Evolutionary conservation across 1,140 invertebrate genomes (phyloP).

Genomic region (Aphaenogaster rudis): DNA sequence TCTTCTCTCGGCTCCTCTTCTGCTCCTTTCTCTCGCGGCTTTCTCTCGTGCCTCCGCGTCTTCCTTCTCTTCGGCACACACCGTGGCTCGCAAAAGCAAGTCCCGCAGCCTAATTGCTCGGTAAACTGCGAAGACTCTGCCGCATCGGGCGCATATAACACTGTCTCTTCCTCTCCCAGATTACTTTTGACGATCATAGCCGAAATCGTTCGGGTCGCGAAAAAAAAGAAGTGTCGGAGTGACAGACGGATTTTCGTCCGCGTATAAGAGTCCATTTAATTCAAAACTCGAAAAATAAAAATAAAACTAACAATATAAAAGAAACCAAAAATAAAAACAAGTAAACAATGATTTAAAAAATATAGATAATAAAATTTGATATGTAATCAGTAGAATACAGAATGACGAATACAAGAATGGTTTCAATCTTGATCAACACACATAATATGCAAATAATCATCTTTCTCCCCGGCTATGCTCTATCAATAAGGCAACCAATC

Average conservation of each 20-base stretch:
- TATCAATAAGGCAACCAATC: slow-evolving; percentile 33
- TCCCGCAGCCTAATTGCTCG: slow-evolving; percentile 76
- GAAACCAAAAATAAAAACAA: too few species aligned
- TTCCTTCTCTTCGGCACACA: slow-evolving; percentile 54
- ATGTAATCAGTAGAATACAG: not conserved
- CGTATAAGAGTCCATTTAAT: slow-evolving; percentile 3
- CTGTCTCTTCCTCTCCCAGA: slow-evolving; percentile 56
- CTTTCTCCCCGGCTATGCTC: not conserved
- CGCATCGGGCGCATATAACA: slow-evolving; percentile 43
- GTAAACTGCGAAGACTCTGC: slow-evolving; percentile 69
- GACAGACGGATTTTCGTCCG: not conserved
- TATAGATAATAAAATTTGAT: not conserved
- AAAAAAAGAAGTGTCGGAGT: not conserved
- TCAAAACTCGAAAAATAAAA: not conserved
- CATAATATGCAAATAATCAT: slow-evolving; percentile 38
- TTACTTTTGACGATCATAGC: not conserved
- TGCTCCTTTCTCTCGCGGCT: slow-evolving; percentile 55
- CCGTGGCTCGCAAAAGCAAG: slow-evolving; percentile 50
- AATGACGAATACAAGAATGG: slow-evolving; percentile 5
- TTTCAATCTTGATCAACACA: not conserved
- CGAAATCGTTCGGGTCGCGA: slow-evolving; percentile 22
- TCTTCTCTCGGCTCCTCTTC: slow-evolving; percentile 11
- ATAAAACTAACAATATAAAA: not conserved
- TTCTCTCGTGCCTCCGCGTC: slow-evolving; percentile 56
- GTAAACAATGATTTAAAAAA: not conserved